Evolutionary conservation across 2,797 vertebrate species (phyloP).

Genomic region (Sebastes taczanowskii): DNA sequence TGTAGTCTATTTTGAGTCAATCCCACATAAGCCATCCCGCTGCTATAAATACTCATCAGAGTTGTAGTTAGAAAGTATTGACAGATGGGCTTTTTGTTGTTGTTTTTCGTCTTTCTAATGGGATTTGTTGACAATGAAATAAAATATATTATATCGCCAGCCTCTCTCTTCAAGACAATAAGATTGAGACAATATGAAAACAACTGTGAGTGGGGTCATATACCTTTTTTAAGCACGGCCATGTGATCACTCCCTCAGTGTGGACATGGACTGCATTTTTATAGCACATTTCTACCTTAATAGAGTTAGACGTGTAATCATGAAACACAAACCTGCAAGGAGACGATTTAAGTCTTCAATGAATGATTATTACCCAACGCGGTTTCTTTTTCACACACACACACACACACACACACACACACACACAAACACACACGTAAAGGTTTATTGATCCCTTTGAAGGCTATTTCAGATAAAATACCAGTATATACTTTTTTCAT

Average conservation of each 20-base stretch:
- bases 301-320: neutral
- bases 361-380: conserved; percentile 10
- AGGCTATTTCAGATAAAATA: neutral
- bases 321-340: neutral
- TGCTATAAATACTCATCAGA: neutral
- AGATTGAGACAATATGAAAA: neutral
- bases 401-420: no score
- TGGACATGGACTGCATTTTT: neutral
- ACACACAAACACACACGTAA: neutral
- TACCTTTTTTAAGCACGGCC: no score
- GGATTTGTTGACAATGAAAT: neutral
- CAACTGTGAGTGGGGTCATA: neutral
- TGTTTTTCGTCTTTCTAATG: neutral
- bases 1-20: neutral
- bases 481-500: no score
- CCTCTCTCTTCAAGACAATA: neutral
- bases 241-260: neutral
- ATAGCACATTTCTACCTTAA: neutral
- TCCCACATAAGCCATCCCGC: neutral
- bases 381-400: neutral
- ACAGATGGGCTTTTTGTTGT: neutral
- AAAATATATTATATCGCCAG: no score
- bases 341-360: neutral
- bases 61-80: neutral
- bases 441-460: neutral